phyloP scores from a whole-genome alignment of 64 coral and sea anemone genomes.

The Pachyseris speciosa region DNA sequence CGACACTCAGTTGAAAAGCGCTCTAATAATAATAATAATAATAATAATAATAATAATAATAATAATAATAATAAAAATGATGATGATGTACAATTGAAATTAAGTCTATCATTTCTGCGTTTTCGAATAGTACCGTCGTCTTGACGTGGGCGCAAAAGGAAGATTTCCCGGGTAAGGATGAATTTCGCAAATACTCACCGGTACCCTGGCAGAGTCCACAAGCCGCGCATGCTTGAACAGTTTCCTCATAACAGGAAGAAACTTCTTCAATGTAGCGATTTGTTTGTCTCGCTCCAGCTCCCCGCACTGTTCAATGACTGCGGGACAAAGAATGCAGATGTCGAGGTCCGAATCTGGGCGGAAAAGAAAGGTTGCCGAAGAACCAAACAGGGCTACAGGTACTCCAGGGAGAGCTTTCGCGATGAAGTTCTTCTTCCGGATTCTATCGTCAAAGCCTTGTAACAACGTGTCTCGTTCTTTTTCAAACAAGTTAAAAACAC shows the following conservation, averaged over 20 bases:
- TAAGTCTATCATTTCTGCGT: too few relatives aligned
- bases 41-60: too few relatives aligned
- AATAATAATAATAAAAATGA: too few relatives aligned
- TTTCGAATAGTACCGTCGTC: too few relatives aligned
- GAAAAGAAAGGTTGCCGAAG: constrained; percentile 87
- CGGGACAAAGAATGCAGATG: constrained; percentile 59
- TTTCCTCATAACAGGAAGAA: constrained; percentile 58
- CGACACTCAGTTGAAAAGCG: too few relatives aligned
- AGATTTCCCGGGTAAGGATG: not conserved
- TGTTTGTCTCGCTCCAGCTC: constrained; percentile 63
- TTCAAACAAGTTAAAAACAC: constrained; percentile 43
- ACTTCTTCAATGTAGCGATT: constrained; percentile 49
- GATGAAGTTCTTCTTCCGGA: not conserved
- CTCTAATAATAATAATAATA: too few relatives aligned
- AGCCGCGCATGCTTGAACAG: constrained; percentile 73
- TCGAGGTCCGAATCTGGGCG: constrained; percentile 88
- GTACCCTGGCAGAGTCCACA: constrained; percentile 79
- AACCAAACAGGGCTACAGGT: constrained; percentile 83
- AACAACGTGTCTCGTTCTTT: constrained; percentile 51
- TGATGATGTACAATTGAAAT: too few relatives aligned
- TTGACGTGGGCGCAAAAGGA: too few relatives aligned
- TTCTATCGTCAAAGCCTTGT: constrained; percentile 15
- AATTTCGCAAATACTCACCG: constrained; percentile 57
- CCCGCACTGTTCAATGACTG: not conserved
- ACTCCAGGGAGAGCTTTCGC: not conserved